Base-by-base conservation (phyloP, 2,797 vertebrate species). In the Melanotaenia trifasciata region DNA sequence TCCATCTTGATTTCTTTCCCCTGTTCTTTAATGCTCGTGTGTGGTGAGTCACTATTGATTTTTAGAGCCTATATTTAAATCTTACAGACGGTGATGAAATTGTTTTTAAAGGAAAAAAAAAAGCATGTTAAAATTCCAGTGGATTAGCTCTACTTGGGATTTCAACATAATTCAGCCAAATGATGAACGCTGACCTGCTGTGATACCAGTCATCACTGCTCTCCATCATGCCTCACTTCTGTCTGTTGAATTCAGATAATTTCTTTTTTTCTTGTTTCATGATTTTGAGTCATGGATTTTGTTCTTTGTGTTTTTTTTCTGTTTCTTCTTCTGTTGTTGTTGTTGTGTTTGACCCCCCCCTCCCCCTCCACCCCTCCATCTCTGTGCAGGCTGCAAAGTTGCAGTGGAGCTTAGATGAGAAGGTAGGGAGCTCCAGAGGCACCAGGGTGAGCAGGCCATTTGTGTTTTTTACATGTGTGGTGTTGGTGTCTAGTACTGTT, bases 331-430 rank as follows among this genome's bases (percentile, higher is more conserved):
- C 73, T 76, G 16, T 74, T 86, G 68, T 84, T 84, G 78, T 81
- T 80, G 10, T 87, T 75, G 62, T 86, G 80, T 90, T 85, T 87
- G 58, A 80, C 68, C 30, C 36, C 65, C 57, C 20, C 43, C 56
- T 28, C 63, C 33, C 43, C 56, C 69, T 74, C 68, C 65, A 73
- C 74, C 64, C 87, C 78, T 88, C 83, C 88, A 91, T 94, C 83
- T 92, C 86, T 91, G 90, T 90, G 83, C 93, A 96, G 95, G 94
- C 94, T 93, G 90, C 93, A 91, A 93, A 94, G 85, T 89, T 92
- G 88, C 94, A 95, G 90, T 95, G 94, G 95, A 93, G 93, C 89
- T 94, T 96, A 94, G 91, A 93, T 93, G 94, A 95, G 91, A 94
- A 94, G 91, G 94, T 94, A 95, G 94, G 94, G 89, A 93, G 87